Conservation (phyloP, 2,113 vertebrate species). For the Tichodroma muraria region DNA sequence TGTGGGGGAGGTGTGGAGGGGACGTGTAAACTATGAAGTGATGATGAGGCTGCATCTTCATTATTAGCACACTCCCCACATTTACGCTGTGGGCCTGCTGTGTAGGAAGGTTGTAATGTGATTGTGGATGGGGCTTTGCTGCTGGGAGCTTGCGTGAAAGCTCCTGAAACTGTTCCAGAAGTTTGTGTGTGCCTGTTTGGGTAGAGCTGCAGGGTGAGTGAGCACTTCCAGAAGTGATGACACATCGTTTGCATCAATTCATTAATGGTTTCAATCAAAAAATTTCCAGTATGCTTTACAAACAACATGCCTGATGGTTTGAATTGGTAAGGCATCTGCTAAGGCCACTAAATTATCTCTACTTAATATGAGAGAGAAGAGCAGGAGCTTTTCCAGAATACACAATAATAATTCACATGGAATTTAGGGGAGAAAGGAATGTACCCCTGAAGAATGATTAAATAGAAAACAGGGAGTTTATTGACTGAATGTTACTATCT, state of each 20-base stretch:
- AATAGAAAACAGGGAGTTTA: background rate
- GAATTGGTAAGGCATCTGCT: background rate
- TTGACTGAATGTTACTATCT: background rate
- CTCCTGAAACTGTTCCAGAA: too few species aligned
- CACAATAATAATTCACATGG: background rate
- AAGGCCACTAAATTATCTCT: background rate
- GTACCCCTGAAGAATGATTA: background rate
- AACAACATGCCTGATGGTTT: background rate
- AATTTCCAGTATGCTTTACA: background rate
- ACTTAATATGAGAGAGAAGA: background rate
- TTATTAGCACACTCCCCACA: background rate
- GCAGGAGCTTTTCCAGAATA: background rate
- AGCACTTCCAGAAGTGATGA: background rate
- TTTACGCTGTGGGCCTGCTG: background rate
- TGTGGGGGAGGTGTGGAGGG: background rate
- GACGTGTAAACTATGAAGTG: background rate
- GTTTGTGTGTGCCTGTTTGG: background rate
- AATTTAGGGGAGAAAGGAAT: background rate
- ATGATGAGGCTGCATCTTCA: background rate
- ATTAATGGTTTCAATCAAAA: background rate
- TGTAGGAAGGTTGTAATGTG: accelerated
- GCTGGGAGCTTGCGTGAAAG: too few species aligned
- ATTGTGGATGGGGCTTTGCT: background rate
- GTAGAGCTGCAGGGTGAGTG: background rate
- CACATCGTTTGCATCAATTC: background rate